These are phyloP conservation scores for Portevinia maculata DNA, from an alignment of 2,888 invertebrate genomes.

Conservation along the genomic window DNA sequence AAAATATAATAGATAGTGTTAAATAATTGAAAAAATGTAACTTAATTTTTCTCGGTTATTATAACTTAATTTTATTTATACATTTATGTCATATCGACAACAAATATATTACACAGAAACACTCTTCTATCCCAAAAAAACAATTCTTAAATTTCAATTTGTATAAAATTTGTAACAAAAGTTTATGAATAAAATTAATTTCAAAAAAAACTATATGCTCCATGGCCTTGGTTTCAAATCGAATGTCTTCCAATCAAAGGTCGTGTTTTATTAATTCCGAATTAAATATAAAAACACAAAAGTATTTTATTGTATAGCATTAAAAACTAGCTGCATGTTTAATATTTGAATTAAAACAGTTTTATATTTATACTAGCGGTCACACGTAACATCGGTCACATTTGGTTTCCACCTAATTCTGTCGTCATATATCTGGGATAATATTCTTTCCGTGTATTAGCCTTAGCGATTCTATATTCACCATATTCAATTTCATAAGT, in stretches of 20 bases:
- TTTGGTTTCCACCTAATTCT: too few species aligned
- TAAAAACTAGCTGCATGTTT: too few species aligned
- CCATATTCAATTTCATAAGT: too few species aligned
- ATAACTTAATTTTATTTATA: slow-evolving; percentile 2
- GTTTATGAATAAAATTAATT: slow-evolving; percentile 64
- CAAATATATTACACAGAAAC: slow-evolving; percentile 15
- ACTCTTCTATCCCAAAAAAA: slow-evolving; percentile 17
- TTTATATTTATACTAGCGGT: too few species aligned
- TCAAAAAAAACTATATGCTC: slow-evolving; percentile 79
- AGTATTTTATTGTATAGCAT: not conserved
- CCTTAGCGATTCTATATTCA: too few species aligned
- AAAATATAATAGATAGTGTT: slow-evolving; percentile 45
- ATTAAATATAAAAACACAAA: slow-evolving; percentile 33
- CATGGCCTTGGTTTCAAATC: slow-evolving; percentile 83
- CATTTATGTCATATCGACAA: slow-evolving; percentile 10
- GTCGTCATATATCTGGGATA: too few species aligned
- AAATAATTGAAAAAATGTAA: slow-evolving; percentile 7
- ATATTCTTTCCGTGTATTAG: too few species aligned
- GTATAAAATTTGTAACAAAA: slow-evolving; percentile 59
- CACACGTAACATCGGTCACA: too few species aligned
- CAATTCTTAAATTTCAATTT: slow-evolving; percentile 22
- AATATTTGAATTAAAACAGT: too few species aligned
- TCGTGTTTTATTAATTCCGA: slow-evolving; percentile 77
- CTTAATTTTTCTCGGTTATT: slow-evolving; percentile 20
- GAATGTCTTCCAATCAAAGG: slow-evolving; percentile 83